Evolutionary conservation across 2,797 vertebrate species (phyloP).

Genomic region (Liasis olivaceus): DNA sequence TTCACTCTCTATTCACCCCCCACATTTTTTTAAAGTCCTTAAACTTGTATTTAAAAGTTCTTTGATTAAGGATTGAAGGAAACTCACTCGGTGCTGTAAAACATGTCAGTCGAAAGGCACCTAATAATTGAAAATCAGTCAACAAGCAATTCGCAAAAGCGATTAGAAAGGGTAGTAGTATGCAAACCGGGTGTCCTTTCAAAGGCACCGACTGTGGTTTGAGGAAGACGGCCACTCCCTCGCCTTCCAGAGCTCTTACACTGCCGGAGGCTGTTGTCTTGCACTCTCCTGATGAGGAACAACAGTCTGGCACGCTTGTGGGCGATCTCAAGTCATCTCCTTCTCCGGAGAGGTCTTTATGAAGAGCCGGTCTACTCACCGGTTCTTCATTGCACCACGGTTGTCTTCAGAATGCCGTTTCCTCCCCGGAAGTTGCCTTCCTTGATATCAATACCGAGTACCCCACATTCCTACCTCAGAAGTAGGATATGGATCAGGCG

Average conservation of each 20-base stretch:
- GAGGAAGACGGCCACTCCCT: not conserved
- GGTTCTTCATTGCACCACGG: not conserved
- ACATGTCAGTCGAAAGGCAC: not conserved
- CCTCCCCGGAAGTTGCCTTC: not conserved
- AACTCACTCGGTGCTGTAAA: too few species aligned
- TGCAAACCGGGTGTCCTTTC: too few species aligned
- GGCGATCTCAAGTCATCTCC: too few species aligned
- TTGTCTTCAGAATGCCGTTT: not conserved
- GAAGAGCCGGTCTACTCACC: not conserved
- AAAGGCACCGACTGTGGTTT: not conserved
- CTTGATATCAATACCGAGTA: not conserved
- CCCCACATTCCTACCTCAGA: not conserved
- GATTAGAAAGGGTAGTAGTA: not conserved
- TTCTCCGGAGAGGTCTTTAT: too few species aligned
- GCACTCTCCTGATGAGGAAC: not conserved
- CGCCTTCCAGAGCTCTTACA: not conserved
- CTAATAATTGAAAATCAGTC: not conserved
- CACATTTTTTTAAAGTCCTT: too few species aligned
- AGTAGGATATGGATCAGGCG: not conserved
- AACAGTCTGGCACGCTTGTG: too few species aligned
- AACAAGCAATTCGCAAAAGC: not conserved
- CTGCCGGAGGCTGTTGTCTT: not conserved
- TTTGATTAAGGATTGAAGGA: too few species aligned
- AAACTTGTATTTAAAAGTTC: too few species aligned
- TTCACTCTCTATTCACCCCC: too few species aligned